Base-by-base conservation (phyloP, 2,113 vertebrate species). In the Dasyornis broadbenti region DNA sequence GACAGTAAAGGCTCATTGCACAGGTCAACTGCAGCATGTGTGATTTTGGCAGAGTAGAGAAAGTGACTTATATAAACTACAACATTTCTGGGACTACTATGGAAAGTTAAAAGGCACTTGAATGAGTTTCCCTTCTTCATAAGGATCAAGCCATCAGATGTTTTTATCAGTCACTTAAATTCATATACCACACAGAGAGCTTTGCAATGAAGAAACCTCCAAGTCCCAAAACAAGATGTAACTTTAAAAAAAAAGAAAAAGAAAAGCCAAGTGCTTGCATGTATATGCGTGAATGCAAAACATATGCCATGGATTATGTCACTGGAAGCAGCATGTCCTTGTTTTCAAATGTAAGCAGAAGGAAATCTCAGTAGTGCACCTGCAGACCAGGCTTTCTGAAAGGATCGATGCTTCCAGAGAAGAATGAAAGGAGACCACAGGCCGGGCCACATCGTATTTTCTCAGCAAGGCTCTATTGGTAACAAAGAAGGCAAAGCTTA, bases 401-500 rank as follows among this genome's bases (percentile, higher is more conserved):
- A 90, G 80, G 66, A 94, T 19, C 0, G 0, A 35, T 52, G 33
- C n/a, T 85, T 95, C 83, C 52, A 68, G 75, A 88, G 82, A 65
- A 63, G 65, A 68, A 79, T 60, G 78, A 94, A 92, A 82, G 83
- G 37, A 92, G 77, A 92, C 90, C 57, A 85, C 40, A 65, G 93
- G 72, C 54, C 70, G 83, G 77, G 52, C 72, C 49, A 76, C 71
- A 63, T 57, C 7, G 0, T 50, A 77, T 84, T 86, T 86, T 91
- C 90, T 83, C 72, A 76, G 60, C 82, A 94, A 94, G 86, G 39
- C 66, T 90, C 83, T 78, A 30, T n/a, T 6, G 1, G 79, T 90
- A 95, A 95, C 37, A 84, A 90, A 92, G 72, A 83, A 87, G 53
- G 79, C 49, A 90, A 93, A 95, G 89, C 92, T 96, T 96, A 96